Base-by-base conservation (phyloP, 2,113 vertebrate species). In the Xiphophorus maculatus region DNA sequence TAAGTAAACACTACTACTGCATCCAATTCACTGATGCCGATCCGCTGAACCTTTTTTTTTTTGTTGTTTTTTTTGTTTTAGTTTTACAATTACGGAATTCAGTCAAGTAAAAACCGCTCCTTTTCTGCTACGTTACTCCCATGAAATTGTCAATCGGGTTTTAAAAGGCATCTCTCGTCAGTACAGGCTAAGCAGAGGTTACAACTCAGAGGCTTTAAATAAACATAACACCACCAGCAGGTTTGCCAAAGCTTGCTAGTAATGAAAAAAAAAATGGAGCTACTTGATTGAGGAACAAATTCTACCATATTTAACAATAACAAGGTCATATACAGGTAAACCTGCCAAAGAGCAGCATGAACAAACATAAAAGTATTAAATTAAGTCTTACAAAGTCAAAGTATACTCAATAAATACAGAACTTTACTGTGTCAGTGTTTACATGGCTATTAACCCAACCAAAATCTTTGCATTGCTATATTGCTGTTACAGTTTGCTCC, bases 1-100 rank as follows among this genome's bases (percentile, higher is more conserved):
- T 95, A 96, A 96, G 79, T 94, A 95, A 96, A 93, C 94, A 95
- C 89, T 92, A 96, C 94, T 95, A 96, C 96, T 95, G 95, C 95
- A 94, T 96, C 94, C 94, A 93, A 90, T 83, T 78, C 92, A 95
- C 92, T 84, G 92, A 95, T 88, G 93, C 95, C 92, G 93, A 95
- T 92, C 88, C 67, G 92, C 92, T 93, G 87, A 93, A 95, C 94
- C 88, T 81, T 70, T 74, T 66, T 69, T 77, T 85, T 70, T 78
- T 89, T 82, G 7, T 74, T 68, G 28, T 28, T 69, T 84, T 77
- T 86, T 71, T 77, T 90, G 80, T 69, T 73, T 68, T 70, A 76
- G 85, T 72, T 78, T 90, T 82, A 86, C 78, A 95, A 93, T 91
- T 91, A 91, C 90, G 90, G 91, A 94, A 93, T 95, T 96, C 94